phyloP scores from a whole-genome alignment of 2,113 vertebrate species.

The Acrocephalus kingi region DNA sequence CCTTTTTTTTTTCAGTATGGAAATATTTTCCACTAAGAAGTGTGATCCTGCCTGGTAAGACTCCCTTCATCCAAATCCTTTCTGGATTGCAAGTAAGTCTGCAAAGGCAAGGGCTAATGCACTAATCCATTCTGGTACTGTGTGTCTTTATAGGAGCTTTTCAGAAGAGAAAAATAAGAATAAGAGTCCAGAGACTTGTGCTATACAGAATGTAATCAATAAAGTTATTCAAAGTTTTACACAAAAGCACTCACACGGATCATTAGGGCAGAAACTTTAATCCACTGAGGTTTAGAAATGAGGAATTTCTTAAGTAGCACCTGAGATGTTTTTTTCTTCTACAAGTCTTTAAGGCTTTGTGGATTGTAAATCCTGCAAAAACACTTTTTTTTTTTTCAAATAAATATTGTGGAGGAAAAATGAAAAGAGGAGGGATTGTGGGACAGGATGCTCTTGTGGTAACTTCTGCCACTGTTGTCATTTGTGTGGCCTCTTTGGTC shows the following conservation, averaged over 20 bases:
- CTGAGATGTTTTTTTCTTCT: slow-evolving; percentile 4
- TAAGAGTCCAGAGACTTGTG: background rate
- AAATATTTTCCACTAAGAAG: slow-evolving; percentile 41
- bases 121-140: slow-evolving; percentile 56
- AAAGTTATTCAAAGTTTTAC: slow-evolving; percentile 56
- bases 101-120: slow-evolving; percentile 40
- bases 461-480: background rate
- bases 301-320: slow-evolving; percentile 65
- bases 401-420: background rate
- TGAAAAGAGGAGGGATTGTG: background rate
- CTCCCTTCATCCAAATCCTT: slow-evolving; percentile 54
- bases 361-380: slow-evolving; percentile 1
- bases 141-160: slow-evolving; percentile 18
- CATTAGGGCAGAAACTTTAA: slow-evolving; percentile 56
- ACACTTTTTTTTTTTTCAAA: background rate
- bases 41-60: background rate
- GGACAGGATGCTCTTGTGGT: background rate
- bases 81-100: slow-evolving; percentile 54
- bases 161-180: background rate
- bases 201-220: slow-evolving; percentile 42
- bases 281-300: slow-evolving; percentile 54
- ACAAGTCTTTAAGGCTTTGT: slow-evolving; percentile 5
- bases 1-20: background rate
- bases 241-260: slow-evolving; percentile 41
- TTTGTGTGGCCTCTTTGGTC: background rate